Evolutionary conservation across 2,113 vertebrate species (phyloP).

Genomic region (Larimichthys polyactis): DNA sequence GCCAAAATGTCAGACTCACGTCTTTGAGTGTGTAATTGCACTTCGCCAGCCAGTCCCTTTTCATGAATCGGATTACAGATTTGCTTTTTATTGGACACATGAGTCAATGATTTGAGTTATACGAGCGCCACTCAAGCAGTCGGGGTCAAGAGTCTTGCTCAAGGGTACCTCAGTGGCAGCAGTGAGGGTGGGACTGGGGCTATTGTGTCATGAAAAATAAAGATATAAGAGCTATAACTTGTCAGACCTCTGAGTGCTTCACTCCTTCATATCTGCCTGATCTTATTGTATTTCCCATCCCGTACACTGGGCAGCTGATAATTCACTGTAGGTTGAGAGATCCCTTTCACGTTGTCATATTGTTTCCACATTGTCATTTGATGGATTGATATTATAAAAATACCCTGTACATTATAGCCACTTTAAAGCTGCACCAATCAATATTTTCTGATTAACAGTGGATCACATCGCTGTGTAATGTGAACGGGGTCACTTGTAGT

Average conservation of each 20-base stretch:
- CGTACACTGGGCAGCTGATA: background rate
- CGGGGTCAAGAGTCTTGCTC: no score
- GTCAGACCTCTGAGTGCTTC: background rate
- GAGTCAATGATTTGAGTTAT: background rate
- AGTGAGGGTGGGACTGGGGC: background rate
- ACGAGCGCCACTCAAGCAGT: background rate
- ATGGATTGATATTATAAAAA: no score
- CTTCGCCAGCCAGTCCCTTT: background rate
- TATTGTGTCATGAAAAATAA: background rate
- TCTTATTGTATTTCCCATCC: background rate
- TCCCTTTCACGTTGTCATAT: no score
- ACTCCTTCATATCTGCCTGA: background rate
- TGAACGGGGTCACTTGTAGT: background rate
- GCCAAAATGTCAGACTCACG: background rate
- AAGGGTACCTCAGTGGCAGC: no score
- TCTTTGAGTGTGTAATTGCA: background rate
- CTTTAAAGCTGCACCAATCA: no score
- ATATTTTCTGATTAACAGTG: background rate
- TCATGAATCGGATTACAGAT: background rate
- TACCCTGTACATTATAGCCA: no score
- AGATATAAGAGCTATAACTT: no score
- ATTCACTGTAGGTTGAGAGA: no score
- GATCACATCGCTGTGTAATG: background rate
- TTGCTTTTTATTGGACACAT: background rate
- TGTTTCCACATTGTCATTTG: no score